Percentiles rank a stretch among this genome's conserved stretches.
Evolutionary conservation across 2,888 invertebrate genomes (phyloP).

Genomic region (Clistopyga incitator): DNA sequence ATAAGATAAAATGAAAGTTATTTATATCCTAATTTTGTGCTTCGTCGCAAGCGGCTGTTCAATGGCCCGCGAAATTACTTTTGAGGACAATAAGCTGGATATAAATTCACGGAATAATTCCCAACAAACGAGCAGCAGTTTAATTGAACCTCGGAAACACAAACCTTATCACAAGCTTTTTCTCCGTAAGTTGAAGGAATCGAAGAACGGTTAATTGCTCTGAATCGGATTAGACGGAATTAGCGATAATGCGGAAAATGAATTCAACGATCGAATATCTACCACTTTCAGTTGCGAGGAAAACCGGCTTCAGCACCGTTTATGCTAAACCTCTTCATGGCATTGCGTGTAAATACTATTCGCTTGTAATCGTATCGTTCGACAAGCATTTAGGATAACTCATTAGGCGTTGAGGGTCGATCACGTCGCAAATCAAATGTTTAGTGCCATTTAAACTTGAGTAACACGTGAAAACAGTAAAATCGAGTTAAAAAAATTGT

Average conservation of each 20-base stretch:
- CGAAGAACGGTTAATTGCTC: constrained; percentile 22
- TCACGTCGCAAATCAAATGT: background rate
- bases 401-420: constrained; percentile 7
- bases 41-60: constrained; percentile 29
- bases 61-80: constrained; percentile 47
- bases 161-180: constrained; percentile 66
- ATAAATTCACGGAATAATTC: constrained; percentile 32
- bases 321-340: constrained; percentile 73
- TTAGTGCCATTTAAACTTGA: background rate
- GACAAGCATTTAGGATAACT: background rate
- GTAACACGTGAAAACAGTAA: background rate
- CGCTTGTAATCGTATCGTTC: constrained; percentile 46
- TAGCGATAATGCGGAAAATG: background rate
- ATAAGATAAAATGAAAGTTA: constrained; percentile 45
- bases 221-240: constrained; percentile 11
- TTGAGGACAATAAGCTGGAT: constrained; percentile 12
- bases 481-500: too few relatives aligned
- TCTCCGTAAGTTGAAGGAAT: constrained; percentile 65
- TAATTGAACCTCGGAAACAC: constrained; percentile 65
- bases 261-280: constrained; percentile 44
- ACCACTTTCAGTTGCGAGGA: constrained; percentile 73
- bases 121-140: constrained; percentile 11
- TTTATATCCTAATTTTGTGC: constrained; percentile 34
- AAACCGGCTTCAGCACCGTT: constrained; percentile 76
- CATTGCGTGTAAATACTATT: constrained; percentile 74